phyloP scores from a whole-genome alignment of 2,888 invertebrate genomes.

The Volucella inanis region DNA sequence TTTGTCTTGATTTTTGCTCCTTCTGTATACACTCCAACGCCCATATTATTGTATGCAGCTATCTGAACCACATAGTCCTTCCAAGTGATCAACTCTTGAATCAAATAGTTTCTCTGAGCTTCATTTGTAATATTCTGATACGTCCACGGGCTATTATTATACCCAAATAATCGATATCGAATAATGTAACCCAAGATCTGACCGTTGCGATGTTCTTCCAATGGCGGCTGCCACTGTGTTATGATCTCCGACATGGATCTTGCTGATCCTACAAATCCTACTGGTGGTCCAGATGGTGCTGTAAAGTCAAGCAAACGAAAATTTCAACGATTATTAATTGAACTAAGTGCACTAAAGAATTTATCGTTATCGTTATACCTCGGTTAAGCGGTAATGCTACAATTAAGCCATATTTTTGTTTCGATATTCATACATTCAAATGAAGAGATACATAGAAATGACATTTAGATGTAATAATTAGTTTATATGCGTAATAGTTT shows the following conservation, averaged over 20 bases:
- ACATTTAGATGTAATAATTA: constrained; percentile 70
- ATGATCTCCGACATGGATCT: constrained; percentile 97
- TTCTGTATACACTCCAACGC: constrained; percentile 95
- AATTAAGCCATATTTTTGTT: constrained; percentile 78
- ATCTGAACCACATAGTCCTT: constrained; percentile 98
- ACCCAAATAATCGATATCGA: constrained; percentile 94
- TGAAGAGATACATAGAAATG: constrained; percentile 74
- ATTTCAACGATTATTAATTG: constrained; percentile 6
- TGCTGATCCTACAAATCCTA: constrained; percentile 96
- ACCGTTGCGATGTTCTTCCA: constrained; percentile 97
- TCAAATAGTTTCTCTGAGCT: constrained; percentile 94
- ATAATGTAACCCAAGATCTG: constrained; percentile 96
- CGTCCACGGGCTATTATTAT: constrained; percentile 96
- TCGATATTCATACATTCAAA: constrained; percentile 74
- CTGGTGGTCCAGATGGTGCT: constrained; percentile 98
- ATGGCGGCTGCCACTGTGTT: constrained; percentile 97
- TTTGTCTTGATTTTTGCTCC: constrained; percentile 96
- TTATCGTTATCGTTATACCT: constrained; percentile 79
- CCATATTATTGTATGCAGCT: constrained; percentile 98
- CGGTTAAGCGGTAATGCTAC: constrained; percentile 83
- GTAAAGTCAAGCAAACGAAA: constrained; percentile 72
- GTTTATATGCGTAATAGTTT: constrained; percentile 62
- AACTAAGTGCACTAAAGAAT: constrained; percentile 16
- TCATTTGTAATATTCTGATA: constrained; percentile 96
- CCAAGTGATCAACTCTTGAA: constrained; percentile 97